phyloP scores from a whole-genome alignment of 1,140 invertebrate genomes.

The Phocides pigmalion region DNA sequence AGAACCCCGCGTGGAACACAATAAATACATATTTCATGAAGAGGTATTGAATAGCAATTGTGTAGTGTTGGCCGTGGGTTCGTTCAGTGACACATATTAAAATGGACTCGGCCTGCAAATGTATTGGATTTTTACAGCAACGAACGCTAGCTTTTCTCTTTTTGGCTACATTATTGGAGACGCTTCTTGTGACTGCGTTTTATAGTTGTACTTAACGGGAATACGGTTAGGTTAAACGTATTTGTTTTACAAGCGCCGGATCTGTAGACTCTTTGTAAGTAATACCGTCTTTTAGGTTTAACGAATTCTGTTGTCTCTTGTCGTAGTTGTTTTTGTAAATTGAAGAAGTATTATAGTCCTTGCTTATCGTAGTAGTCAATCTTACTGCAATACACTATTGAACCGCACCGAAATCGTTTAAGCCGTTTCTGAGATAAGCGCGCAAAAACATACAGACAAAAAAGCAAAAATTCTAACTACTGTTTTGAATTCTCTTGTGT shows the following conservation, averaged over 20 bases:
- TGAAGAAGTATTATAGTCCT: too few species aligned
- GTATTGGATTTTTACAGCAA: slow-evolving; percentile 62
- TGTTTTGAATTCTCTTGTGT: too few species aligned
- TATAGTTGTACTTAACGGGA: slow-evolving; percentile 17
- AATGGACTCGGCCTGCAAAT: slow-evolving; percentile 60
- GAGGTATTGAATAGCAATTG: slow-evolving; percentile 68
- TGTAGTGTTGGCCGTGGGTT: slow-evolving; percentile 36
- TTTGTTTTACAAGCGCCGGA: slow-evolving; percentile 17
- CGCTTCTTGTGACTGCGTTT: slow-evolving; percentile 16
- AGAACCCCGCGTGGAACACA: slow-evolving; percentile 41
- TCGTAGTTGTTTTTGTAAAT: too few species aligned
- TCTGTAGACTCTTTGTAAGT: slow-evolving; percentile 11
- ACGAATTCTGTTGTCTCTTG: too few species aligned
- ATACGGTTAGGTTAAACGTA: slow-evolving; percentile 11
- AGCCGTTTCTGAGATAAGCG: too few species aligned
- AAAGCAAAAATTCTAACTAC: too few species aligned
- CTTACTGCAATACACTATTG: too few species aligned
- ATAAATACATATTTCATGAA: slow-evolving; percentile 76
- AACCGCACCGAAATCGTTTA: too few species aligned
- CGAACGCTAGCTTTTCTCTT: slow-evolving; percentile 23
- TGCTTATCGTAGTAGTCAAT: too few species aligned
- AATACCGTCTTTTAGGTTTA: too few species aligned
- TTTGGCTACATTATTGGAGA: slow-evolving; percentile 34
- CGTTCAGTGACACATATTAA: slow-evolving; percentile 66
- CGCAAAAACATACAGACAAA: too few species aligned